Evolutionary conservation across 2,888 invertebrate species (phyloP), one percentile per base, ranked within the genome.

Genomic region (Gisinianus flammeolus): DNA sequence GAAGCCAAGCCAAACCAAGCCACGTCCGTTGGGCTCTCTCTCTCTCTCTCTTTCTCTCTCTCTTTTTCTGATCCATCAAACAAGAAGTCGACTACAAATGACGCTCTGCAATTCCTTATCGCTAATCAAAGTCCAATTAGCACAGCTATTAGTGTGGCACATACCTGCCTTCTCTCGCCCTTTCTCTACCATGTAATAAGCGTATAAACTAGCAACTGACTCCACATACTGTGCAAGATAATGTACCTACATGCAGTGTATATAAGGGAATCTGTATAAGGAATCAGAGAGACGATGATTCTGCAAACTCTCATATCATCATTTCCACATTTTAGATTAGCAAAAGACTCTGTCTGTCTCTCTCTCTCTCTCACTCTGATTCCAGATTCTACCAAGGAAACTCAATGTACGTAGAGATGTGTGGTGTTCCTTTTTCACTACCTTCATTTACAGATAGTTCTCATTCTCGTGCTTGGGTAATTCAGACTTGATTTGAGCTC

Each of bases 51-150:
- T 24, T 62, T 24, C 24, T 24, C 26, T 24, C 5, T 62, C 62
- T 62, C 62, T 62, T 4, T 1, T 12, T 62, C 28, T 19, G 56
- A 54, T 54, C 56, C 73, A 73, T 62, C 73, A 73, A 68, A 68
- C 30, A 73, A 58, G 35, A 62, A 73, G 62, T 73, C 62, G 73
- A 73, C 62, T 73, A 58, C 62, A 73, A 73, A 71, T 81, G 81
- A 72, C 81, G 79, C 75, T 72, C 77, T 71, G 26, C 76, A 79
- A 81, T 81, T 82, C 82, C 82, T 83, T 83, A 83, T 83, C 83
- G 77, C 79, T 82, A 81, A 81, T 83, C 79, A 82, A 82, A 82
- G 79, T 69, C 77, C 82, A 83, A 83, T 83, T 83, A 83, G 83
- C 82, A 81, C 79, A 81, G 79, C 82, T 81, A 81, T 83, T 81